A percentile compares a stretch with the other conserved stretches of the same genome.
Conservation (phyloP, 2,888 invertebrate genomes). For the Parnassius glacialis region DNA sequence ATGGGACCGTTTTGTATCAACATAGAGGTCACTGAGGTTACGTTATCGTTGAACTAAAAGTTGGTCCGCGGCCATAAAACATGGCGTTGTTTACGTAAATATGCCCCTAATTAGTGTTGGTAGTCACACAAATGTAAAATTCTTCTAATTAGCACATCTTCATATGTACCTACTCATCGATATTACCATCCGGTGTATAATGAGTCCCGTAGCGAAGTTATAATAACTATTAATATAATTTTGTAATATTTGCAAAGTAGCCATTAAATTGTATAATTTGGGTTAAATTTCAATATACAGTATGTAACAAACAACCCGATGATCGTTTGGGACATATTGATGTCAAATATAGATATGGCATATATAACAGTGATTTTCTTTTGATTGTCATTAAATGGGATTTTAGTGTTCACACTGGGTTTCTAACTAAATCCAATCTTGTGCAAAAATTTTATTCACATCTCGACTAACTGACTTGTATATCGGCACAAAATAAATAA, state of each 20-base stretch:
- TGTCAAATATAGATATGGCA: no score
- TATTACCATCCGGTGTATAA: constrained; percentile 21
- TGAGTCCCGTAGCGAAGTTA: background rate
- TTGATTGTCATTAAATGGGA: no score
- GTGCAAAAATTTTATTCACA: no score
- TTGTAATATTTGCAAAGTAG: background rate
- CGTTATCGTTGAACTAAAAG: background rate
- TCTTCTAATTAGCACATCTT: constrained; percentile 19
- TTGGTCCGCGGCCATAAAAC: background rate
- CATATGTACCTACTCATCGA: background rate
- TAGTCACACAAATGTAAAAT: background rate
- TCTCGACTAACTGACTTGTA: no score
- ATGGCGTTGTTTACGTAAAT: constrained; percentile 6
- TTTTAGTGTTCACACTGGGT: no score
- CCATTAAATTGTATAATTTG: background rate
- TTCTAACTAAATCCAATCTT: no score
- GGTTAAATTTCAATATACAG: background rate
- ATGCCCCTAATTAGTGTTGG: constrained; percentile 11
- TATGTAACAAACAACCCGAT: no score
- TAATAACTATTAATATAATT: background rate
- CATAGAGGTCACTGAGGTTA: background rate
- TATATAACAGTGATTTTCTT: no score
- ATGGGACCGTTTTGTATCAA: no score
- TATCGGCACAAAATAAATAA: no score
- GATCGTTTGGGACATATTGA: no score